Conservation (phyloP, 2,113 vertebrate genomes). For the Mesitornis unicolor region DNA sequence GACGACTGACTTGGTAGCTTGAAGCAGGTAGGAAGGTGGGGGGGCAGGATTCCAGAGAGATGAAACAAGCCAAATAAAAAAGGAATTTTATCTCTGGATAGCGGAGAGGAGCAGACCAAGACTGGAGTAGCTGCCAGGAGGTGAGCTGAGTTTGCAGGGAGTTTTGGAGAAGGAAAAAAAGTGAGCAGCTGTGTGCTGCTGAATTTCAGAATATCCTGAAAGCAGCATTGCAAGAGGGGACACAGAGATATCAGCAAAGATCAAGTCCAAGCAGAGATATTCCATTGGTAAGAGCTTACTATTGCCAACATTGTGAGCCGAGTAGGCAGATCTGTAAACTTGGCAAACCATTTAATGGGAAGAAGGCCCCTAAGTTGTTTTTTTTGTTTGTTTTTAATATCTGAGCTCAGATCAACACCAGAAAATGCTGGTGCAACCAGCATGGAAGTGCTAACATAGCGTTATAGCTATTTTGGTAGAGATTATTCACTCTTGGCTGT, state of each 20-base stretch:
- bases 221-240: not conserved
- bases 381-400: not conserved
- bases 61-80: not conserved
- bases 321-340: not conserved
- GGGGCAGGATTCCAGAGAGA: not conserved
- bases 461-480: slow-evolving; percentile 43
- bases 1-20: not conserved
- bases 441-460: slow-evolving; percentile 17
- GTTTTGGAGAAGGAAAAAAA: not conserved
- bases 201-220: not conserved
- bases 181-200: not conserved
- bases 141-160: not conserved
- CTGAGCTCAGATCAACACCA: not conserved
- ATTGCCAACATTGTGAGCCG: accelerated
- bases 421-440: slow-evolving; percentile 5
- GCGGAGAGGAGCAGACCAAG: not conserved
- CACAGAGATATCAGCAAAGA: not conserved
- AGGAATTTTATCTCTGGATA: not conserved
- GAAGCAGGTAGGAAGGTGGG: not conserved
- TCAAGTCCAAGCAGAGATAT: not conserved
- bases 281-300: not conserved
- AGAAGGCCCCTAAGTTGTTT: not conserved
- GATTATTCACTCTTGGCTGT: slow-evolving; percentile 46
- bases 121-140: not conserved
- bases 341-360: not conserved